Evolutionary conservation across 2,797 vertebrate species (phyloP).

Genomic region (Chelon auratus): DNA sequence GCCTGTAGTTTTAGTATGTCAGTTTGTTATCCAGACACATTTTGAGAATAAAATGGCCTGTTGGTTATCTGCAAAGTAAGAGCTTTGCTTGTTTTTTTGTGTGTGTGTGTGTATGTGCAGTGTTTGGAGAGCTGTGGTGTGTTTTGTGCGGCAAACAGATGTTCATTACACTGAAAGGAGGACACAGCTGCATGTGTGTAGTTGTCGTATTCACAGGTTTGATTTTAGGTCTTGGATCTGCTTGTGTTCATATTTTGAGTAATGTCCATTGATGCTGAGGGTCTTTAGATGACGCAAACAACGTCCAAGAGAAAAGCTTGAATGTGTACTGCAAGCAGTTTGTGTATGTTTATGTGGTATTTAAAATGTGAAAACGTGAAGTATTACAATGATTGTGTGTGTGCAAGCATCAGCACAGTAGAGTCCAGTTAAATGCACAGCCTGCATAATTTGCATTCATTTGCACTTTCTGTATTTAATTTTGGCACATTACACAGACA

Average conservation of each 20-base stretch:
- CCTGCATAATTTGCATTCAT: slow-evolving; percentile 8
- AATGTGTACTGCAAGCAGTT: too few relatives aligned
- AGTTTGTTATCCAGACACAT: too few relatives aligned
- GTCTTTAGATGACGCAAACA: not conserved
- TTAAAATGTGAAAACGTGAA: too few relatives aligned
- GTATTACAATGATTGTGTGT: not conserved
- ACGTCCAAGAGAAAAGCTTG: too few relatives aligned
- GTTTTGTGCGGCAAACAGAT: not conserved
- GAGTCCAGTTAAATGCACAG: not conserved
- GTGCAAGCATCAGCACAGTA: not conserved
- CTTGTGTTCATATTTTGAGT: not conserved
- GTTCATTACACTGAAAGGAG: not conserved
- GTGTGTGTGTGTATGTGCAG: not conserved
- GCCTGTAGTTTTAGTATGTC: too few relatives aligned
- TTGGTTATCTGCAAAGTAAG: too few relatives aligned
- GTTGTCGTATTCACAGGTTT: not conserved
- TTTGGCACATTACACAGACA: not conserved
- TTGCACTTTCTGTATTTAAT: not conserved
- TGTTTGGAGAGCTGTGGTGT: not conserved
- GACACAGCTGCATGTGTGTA: not conserved
- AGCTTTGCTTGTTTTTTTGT: too few relatives aligned
- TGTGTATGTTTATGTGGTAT: too few relatives aligned
- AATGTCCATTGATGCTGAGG: too few relatives aligned
- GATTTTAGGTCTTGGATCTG: not conserved
- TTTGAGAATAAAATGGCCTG: too few relatives aligned